phyloP scores from a whole-genome alignment of 1,140 invertebrate species.

The Tetragnatha versicolor region DNA sequence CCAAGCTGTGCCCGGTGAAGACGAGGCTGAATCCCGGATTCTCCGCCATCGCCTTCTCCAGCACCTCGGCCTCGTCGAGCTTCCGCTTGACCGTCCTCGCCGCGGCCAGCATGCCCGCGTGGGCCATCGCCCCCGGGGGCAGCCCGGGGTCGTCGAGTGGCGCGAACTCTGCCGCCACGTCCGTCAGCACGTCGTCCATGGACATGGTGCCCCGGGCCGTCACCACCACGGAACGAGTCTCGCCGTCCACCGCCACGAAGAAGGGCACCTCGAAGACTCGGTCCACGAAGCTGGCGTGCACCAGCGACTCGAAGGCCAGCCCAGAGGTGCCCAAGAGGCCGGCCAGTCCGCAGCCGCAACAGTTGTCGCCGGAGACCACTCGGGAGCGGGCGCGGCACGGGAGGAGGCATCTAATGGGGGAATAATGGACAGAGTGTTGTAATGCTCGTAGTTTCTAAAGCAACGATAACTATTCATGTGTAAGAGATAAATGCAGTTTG shows the following conservation, averaged over 20 bases:
- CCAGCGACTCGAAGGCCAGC: conserved; percentile 74
- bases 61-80: conserved; percentile 76
- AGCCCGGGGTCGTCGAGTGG: conserved; percentile 1
- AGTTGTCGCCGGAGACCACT: conserved; percentile 82
- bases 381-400: conserved; percentile 42
- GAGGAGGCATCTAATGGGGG: conserved; percentile 38
- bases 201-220: conserved; percentile 83
- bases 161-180: neutral
- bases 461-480: too few species aligned
- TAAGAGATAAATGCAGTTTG: too few species aligned
- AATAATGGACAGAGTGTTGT: too few species aligned
- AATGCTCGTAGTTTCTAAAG: too few species aligned
- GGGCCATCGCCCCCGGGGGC: conserved; percentile 70
- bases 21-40: conserved; percentile 77
- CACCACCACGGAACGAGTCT: conserved; percentile 76
- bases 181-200: conserved; percentile 70
- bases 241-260: conserved; percentile 83
- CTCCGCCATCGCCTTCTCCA: conserved; percentile 74
- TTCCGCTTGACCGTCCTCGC: conserved; percentile 84
- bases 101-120: conserved; percentile 91
- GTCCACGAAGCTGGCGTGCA: conserved; percentile 89
- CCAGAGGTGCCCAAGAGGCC: conserved; percentile 74
- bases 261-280: conserved; percentile 84
- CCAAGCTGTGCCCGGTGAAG: conserved; percentile 83
- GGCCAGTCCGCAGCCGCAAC: conserved; percentile 86